These are phyloP conservation scores for Aplysina aerophoba DNA, from an alignment of 37 sponge, comb jelly and placozoan species.

Conservation along the genomic window DNA sequence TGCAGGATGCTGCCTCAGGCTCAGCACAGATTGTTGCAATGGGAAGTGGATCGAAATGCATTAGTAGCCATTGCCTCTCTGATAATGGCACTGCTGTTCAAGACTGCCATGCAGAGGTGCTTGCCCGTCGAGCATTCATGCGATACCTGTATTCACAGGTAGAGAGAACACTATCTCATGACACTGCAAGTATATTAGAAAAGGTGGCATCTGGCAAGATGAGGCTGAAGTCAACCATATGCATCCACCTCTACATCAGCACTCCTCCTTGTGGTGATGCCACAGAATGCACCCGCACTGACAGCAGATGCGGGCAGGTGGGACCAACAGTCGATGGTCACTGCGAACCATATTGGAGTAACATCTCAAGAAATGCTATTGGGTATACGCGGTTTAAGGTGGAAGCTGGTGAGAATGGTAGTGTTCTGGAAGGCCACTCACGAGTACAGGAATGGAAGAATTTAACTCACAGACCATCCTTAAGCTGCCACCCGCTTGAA, in stretches of 20 bases:
- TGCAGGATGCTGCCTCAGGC: no score
- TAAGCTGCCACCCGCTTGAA: not conserved
- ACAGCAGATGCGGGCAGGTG: not conserved
- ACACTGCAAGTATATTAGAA: not conserved
- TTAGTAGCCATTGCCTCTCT: not conserved
- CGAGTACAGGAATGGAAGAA: not conserved
- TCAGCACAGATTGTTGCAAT: not conserved
- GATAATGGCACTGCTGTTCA: not conserved
- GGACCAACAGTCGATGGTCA: not conserved
- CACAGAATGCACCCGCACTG: constrained; percentile 1
- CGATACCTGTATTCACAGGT: constrained; percentile 11
- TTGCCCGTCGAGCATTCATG: constrained; percentile 15
- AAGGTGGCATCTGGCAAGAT: not conserved
- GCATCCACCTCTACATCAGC: constrained; percentile 11
- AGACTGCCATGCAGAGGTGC: constrained; percentile 25
- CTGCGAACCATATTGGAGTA: not conserved
- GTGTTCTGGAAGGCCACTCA: not conserved
- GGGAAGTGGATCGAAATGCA: constrained; percentile 21
- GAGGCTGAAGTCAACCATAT: not conserved
- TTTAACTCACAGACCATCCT: not conserved
- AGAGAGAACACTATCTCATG: no score
- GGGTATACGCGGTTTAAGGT: not conserved
- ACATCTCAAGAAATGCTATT: not conserved
- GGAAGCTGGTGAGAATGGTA: constrained; percentile 10
- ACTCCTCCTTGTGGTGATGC: constrained; percentile 34